Percentiles rank a stretch among this genome's conserved stretches.
Conservation (phyloP, 2,113 vertebrate genomes). For the Chamaea fasciata region DNA sequence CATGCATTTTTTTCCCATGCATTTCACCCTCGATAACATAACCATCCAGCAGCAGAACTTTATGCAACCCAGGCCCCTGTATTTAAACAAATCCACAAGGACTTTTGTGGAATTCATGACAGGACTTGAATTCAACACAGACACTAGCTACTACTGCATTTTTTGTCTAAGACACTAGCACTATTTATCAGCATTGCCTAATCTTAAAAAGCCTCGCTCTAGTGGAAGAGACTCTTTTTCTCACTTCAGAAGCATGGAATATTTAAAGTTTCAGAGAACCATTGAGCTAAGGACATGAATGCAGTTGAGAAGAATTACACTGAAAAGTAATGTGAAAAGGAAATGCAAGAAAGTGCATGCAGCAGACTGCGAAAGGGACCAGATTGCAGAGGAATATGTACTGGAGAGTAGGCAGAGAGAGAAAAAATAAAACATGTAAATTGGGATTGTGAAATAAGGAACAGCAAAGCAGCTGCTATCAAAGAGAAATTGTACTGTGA, state of each 20-base stretch:
- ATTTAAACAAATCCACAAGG: background rate
- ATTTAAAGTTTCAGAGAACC: background rate
- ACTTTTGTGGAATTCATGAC: background rate
- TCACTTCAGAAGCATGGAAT: background rate
- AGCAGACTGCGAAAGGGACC: background rate
- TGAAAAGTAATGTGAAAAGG: background rate
- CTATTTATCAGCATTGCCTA: background rate
- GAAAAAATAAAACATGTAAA: constrained; percentile 13
- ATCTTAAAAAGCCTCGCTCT: background rate
- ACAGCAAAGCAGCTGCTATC: background rate
- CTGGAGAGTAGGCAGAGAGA: constrained; percentile 29
- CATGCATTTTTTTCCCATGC: background rate
- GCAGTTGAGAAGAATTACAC: background rate
- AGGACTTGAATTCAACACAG: background rate
- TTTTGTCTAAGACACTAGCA: background rate
- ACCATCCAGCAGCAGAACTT: background rate
- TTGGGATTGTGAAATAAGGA: background rate
- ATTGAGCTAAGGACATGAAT: background rate
- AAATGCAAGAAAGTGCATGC: background rate
- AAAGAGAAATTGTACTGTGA: constrained; percentile 8
- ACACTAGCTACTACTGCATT: background rate
- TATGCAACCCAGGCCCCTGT: background rate
- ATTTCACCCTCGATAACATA: background rate
- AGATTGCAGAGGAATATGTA: constrained; percentile 23
- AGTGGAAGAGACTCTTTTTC: background rate